Evolutionary conservation across 2,797 vertebrate genomes (phyloP).

Genomic region (Danio choprae): DNA sequence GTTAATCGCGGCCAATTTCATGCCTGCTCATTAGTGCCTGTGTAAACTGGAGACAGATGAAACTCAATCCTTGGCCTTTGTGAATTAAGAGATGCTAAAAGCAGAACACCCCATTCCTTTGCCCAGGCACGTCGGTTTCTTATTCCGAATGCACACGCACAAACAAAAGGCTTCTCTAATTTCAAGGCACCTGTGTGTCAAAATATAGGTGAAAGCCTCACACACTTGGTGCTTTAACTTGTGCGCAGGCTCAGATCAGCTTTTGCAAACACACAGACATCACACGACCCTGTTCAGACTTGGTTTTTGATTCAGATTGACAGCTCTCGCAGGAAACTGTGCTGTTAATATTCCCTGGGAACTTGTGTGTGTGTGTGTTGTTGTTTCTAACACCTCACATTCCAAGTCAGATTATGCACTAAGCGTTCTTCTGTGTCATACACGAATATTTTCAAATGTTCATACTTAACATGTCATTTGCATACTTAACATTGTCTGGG

Average conservation of each 20-base stretch:
- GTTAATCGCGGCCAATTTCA: constrained; percentile 54
- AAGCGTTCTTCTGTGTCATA: constrained; percentile 73
- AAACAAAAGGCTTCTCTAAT: constrained; percentile 35
- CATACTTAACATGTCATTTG: constrained; percentile 47
- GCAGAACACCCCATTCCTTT: constrained; percentile 61
- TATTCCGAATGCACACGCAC: constrained; percentile 62
- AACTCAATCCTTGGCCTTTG: constrained; percentile 75
- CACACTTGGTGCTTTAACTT: background rate
- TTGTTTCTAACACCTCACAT: constrained; percentile 72
- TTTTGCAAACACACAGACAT: constrained; percentile 26
- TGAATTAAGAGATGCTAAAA: constrained; percentile 65
- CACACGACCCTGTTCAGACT: constrained; percentile 44
- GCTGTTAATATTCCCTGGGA: constrained; percentile 81
- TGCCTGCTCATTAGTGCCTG: constrained; percentile 55
- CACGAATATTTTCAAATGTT: constrained; percentile 56
- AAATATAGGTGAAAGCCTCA: constrained; percentile 27
- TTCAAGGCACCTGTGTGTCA: constrained; percentile 30
- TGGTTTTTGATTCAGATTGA: constrained; percentile 80
- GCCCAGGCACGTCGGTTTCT: constrained; percentile 70
- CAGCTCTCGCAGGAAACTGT: constrained; percentile 80
- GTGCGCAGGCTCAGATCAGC: constrained; percentile 11
- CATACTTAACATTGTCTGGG: constrained; percentile 28
- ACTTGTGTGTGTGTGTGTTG: constrained; percentile 73
- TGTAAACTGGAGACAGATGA: constrained; percentile 59
- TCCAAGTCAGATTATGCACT: constrained; percentile 82